Evolutionary conservation across 2,888 invertebrate genomes (phyloP).

Genomic region (Meiosimyza platycephala): DNA sequence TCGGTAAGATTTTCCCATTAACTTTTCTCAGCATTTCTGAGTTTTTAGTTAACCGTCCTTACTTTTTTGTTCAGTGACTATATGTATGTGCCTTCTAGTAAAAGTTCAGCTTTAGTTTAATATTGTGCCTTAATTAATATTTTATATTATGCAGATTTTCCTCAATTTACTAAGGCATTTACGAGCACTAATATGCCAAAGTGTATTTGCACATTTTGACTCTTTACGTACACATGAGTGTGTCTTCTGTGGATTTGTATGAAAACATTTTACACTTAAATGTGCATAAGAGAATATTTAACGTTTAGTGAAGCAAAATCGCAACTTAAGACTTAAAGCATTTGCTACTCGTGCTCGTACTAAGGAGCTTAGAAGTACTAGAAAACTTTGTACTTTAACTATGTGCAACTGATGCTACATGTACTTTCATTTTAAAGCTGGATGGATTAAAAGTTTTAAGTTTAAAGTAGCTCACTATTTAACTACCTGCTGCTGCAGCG

Average conservation of each 20-base stretch:
- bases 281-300: slow-evolving; percentile 52
- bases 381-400: not conserved
- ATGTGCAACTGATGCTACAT: slow-evolving; percentile 1
- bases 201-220: slow-evolving; percentile 59
- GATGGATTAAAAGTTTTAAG: slow-evolving; percentile 58
- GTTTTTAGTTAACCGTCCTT: too few relatives aligned
- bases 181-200: slow-evolving; percentile 39
- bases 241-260: slow-evolving; percentile 41
- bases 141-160: too few relatives aligned
- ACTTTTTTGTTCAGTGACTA: too few relatives aligned
- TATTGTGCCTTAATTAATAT: too few relatives aligned
- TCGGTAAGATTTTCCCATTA: too few relatives aligned
- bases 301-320: too few relatives aligned
- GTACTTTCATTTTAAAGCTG: not conserved
- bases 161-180: too few relatives aligned
- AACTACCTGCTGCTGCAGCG: slow-evolving; percentile 47
- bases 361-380: not conserved
- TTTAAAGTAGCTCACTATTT: slow-evolving; percentile 52
- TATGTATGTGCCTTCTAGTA: too few relatives aligned
- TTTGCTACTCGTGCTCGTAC: not conserved
- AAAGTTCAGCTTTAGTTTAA: too few relatives aligned
- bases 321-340: not conserved
- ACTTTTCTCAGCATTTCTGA: too few relatives aligned
- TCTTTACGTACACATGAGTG: slow-evolving; percentile 12
- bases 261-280: slow-evolving; percentile 50